phyloP scores from a whole-genome alignment of 1,140 invertebrate species.

The Mya arenaria region DNA sequence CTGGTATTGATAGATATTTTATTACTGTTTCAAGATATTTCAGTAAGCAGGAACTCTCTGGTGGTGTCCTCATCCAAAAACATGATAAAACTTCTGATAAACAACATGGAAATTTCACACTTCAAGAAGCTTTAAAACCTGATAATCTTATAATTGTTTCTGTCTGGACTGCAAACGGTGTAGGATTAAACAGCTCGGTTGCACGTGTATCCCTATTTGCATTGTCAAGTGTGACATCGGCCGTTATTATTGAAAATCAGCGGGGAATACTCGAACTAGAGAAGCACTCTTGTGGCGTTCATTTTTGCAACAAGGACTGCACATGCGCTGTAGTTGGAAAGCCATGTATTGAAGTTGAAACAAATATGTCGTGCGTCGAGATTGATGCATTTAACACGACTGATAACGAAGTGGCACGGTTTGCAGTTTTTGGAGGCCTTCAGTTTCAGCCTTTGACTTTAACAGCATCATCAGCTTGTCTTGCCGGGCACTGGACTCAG shows the following conservation, averaged over 20 bases:
- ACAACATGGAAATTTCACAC: not conserved
- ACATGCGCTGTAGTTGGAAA: slow-evolving; percentile 11
- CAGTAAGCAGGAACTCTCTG: slow-evolving; percentile 10
- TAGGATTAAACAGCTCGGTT: slow-evolving; percentile 18
- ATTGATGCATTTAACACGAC: not conserved
- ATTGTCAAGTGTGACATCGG: not conserved
- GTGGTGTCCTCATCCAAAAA: not conserved
- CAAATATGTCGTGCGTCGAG: not conserved
- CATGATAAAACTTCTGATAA: not conserved
- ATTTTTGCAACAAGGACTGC: slow-evolving; percentile 32
- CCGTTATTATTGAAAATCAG: not conserved
- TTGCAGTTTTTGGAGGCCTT: not conserved
- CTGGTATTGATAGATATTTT: slow-evolving; percentile 16
- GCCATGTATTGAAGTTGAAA: not conserved
- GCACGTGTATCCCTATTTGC: not conserved
- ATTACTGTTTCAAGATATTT: slow-evolving; percentile 3
- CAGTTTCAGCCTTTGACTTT: not conserved
- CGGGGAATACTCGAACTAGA: slow-evolving; percentile 5
- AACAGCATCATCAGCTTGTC: slow-evolving; percentile 3
- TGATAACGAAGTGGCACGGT: not conserved
- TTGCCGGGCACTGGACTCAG: not conserved
- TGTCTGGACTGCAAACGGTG: slow-evolving; percentile 23
- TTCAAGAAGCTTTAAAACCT: not conserved
- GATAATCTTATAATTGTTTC: slow-evolving; percentile 22
- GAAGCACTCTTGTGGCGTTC: slow-evolving; percentile 18